Conservation (phyloP, 2,797 vertebrate genomes). For the Takifugu ocellatus region DNA sequence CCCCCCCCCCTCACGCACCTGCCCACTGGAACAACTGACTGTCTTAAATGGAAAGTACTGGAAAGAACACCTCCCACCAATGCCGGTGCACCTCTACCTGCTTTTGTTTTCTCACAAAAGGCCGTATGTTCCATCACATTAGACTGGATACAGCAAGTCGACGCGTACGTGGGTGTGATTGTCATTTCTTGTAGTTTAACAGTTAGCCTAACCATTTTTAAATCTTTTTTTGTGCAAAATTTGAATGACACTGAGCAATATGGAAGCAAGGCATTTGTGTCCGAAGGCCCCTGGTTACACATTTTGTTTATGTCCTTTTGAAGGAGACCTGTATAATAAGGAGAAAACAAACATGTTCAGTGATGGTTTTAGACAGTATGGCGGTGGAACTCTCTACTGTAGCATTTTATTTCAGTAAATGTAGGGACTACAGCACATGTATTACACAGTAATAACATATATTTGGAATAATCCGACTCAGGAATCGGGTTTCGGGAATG, state of each 20-base stretch:
- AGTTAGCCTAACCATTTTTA: slow-evolving; percentile 51
- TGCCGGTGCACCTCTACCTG: slow-evolving; percentile 25
- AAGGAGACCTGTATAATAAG: slow-evolving; percentile 18
- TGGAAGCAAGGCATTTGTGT: slow-evolving; percentile 34
- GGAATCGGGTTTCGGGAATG: slow-evolving; percentile 54
- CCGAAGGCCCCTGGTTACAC: slow-evolving; percentile 28
- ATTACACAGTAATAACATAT: slow-evolving; percentile 16
- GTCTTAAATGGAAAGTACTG: slow-evolving; percentile 55
- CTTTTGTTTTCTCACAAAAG: slow-evolving; percentile 36
- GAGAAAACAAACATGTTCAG: slow-evolving; percentile 12
- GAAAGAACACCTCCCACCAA: slow-evolving; percentile 37
- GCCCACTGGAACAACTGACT: slow-evolving; percentile 55
- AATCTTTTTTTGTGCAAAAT: slow-evolving; percentile 48
- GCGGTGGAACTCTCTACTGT: slow-evolving; percentile 4
- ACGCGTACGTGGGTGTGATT: slow-evolving; percentile 41
- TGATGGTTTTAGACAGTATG: slow-evolving; percentile 5
- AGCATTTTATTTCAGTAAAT: slow-evolving; percentile 23
- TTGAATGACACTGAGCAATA: slow-evolving; percentile 49
- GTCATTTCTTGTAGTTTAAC: slow-evolving; percentile 40
- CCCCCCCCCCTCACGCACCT: slow-evolving; percentile 18
- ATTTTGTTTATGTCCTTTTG: slow-evolving; percentile 43
- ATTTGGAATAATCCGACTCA: slow-evolving; percentile 57
- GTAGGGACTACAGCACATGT: slow-evolving; percentile 25
- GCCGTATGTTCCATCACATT: slow-evolving; percentile 28
- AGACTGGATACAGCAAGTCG: slow-evolving; percentile 31